Evolutionary conservation across 1,140 invertebrate species (phyloP), one percentile per base, ranked within the genome.

Genomic region (Solen grandis): DNA sequence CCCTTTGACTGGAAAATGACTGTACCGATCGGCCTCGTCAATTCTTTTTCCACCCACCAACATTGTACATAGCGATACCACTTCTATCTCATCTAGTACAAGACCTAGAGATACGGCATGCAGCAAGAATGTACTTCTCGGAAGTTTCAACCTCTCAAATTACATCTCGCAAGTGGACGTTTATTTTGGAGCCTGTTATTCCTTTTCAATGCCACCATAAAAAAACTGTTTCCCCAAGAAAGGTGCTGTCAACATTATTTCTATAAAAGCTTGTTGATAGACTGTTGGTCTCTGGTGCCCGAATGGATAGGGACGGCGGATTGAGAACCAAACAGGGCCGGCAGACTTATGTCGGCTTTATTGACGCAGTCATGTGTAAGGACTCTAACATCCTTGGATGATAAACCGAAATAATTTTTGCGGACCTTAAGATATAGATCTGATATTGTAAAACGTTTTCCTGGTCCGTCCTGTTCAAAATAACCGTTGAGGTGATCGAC

Each of bases 271-370:
- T 65, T 13, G 70, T 57, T n/a, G n/a, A 41, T n/a, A 81, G 22
- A 69, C 33, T 75, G 2, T 70, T 81, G 19, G 72, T 29, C n/a
- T 81, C 79, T 29, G 70, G 70, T 33, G 54, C 69, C 52, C 62
- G 55, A 25, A 81, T 54, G 2, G 65, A 69, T 22, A 81, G 72
- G 29, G 33, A 38, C n/a, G 50, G 60, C 55, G 74, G 72, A 19
- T 72, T 57, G 57, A 57, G 60, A 74, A 81, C 79, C 79, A 75
- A 36, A 68, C 70, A 29, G 33, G 35, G 8, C 70, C 69, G 1
- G 79, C 70, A 33, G n/a, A 35, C 50, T 65, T 62, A 52, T 75
- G 31, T 55, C 36, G n/a, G 3, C 13, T 46, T 60, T 69, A 81
- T 41, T 59, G 36, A 60, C 59, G 19, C 50, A 81, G 57, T 81